Evolutionary conservation across 2,888 invertebrate genomes (phyloP).

Genomic region (Boloria selene): DNA sequence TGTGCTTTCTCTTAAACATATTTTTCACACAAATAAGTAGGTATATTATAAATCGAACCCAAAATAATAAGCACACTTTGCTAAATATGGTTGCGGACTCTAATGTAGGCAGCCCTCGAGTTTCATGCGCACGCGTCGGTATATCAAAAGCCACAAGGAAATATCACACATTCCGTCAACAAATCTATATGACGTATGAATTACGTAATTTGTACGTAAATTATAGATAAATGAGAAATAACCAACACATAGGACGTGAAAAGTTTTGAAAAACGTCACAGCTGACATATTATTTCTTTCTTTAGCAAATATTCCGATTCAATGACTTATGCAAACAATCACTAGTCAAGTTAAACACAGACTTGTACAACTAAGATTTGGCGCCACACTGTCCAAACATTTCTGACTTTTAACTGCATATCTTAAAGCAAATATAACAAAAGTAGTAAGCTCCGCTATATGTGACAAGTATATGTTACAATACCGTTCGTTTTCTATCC

Average conservation of each 20-base stretch:
- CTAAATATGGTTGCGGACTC: background rate
- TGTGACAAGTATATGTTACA: background rate
- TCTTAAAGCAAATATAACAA: background rate
- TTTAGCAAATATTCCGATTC: background rate
- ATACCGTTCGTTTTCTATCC: background rate
- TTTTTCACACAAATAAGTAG: no score
- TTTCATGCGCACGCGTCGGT: conserved; percentile 3
- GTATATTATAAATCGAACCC: no score
- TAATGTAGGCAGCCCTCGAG: background rate
- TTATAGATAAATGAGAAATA: background rate
- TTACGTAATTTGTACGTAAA: background rate
- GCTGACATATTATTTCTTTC: background rate
- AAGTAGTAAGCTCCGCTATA: no score
- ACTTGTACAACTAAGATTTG: conserved; percentile 1
- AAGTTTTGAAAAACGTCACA: no score
- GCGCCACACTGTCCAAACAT: conserved; percentile 6
- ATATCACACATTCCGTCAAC: conserved; percentile 2
- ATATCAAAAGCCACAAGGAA: conserved; percentile 1
- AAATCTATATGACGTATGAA: conserved; percentile 5
- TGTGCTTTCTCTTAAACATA: no score
- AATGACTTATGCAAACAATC: conserved; percentile 2
- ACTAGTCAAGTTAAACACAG: conserved; percentile 7
- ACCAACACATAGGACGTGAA: no score
- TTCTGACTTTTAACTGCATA: conserved; percentile 5
- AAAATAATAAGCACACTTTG: background rate